Base-by-base conservation (phyloP, 1,140 invertebrate species). In the Drosophila miranda region DNA sequence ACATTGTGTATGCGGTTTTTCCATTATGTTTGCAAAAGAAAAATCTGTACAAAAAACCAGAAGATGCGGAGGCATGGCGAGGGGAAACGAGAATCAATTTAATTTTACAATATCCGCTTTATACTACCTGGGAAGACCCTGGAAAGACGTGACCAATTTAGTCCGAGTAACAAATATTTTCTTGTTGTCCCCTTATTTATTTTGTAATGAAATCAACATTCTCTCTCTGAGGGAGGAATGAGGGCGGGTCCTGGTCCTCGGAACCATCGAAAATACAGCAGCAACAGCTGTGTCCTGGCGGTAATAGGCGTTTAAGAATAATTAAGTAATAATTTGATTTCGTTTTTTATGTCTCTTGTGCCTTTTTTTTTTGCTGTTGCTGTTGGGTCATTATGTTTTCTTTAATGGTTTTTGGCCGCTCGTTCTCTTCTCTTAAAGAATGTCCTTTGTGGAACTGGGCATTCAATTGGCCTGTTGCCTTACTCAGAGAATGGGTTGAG, bases 21-120 rank as follows among this genome's bases (percentile, higher is more conserved):
- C 63, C 73, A 84, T 79, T 76, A 67, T 86, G 76, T 57, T 73
- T 79, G 46, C 58, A 63, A 77, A 73, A 61, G 66, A 63, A 70
- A 72, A 81, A 55, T 16, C 58, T 16, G 41, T 48, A 19, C 19
- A 19, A 19, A 19, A 23, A 43, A 58, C 41, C 48, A 30, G 41
- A 38, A 30, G 43, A 46, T 67, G 23, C 30, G 54, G 58, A 41
- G 14, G 59, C 7, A 11, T 48, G 7, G 34, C 21, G 34, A 34
- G 8, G 11, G 52, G n/a, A 63, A 44, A 44, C 53, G 46, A 72
- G 57, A 84, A 83, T 86, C 83, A 81, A 84, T 86, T 84, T 81
- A 78, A 87, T 86, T 86, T 86, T 86, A 87, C 81, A 86, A 86
- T 87, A 86, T 87, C 81, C 82, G 82, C 74, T 81, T 86, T 81